Evolutionary conservation across 2,797 vertebrate species (phyloP).

Genomic region (Acrossocheilus fasciatus): DNA sequence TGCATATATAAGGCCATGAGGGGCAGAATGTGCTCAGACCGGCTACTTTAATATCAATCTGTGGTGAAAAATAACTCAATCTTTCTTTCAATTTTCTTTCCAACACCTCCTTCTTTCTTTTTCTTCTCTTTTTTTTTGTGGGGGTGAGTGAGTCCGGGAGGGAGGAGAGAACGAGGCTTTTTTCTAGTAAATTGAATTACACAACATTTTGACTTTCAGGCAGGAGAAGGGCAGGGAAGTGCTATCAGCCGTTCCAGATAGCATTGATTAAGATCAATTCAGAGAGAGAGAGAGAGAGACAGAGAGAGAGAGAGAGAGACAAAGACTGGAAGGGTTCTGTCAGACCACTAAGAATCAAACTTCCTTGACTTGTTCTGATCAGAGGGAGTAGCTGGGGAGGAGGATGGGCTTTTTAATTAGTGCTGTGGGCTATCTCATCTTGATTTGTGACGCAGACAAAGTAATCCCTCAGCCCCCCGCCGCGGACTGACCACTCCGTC

Average conservation of each 20-base stretch:
- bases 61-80: constrained; percentile 41
- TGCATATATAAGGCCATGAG: constrained; percentile 30
- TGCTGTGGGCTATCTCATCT: constrained; percentile 82
- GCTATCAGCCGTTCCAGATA: constrained; percentile 65
- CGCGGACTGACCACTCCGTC: constrained; percentile 74
- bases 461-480: constrained; percentile 69
- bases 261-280: constrained; percentile 66
- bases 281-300: constrained; percentile 21
- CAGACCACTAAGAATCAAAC: constrained; percentile 76
- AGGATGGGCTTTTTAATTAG: constrained; percentile 83
- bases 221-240: constrained; percentile 61
- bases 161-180: constrained; percentile 36
- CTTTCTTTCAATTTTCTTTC: constrained; percentile 47
- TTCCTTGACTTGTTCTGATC: constrained; percentile 75
- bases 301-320: constrained; percentile 31
- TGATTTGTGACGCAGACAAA: constrained; percentile 74
- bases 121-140: constrained; percentile 19
- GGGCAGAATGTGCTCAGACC: constrained; percentile 22
- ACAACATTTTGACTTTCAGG: constrained; percentile 66
- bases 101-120: constrained; percentile 7
- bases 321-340: constrained; percentile 31
- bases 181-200: constrained; percentile 66
- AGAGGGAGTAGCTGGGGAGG: constrained; percentile 78
- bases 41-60: constrained; percentile 42
- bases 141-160: constrained; percentile 27